Evolutionary conservation across 2,113 vertebrate genomes (phyloP).

Genomic region (Platysternon megacephalum): DNA sequence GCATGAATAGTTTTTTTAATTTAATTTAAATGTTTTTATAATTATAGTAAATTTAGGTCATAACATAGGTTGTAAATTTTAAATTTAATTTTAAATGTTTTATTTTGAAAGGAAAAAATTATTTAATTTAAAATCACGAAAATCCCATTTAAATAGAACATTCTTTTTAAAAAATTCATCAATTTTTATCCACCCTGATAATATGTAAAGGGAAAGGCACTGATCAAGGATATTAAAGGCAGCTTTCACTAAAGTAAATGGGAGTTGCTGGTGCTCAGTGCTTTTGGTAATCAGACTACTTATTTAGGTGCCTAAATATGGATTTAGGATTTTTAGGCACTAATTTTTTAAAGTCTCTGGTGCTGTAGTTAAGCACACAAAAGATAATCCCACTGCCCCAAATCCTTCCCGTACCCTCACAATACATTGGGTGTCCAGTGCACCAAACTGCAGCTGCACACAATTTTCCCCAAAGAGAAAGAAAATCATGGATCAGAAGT

Average conservation of each 20-base stretch:
- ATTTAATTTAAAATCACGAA: not conserved
- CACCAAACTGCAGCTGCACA: rapidly evolving
- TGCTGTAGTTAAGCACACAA: not conserved
- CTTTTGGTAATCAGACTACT: not conserved
- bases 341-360: not conserved
- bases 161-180: not conserved
- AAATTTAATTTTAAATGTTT: not conserved
- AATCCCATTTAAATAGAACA: not conserved
- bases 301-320: not conserved
- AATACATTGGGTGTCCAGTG: rapidly evolving
- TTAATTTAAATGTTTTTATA: not conserved
- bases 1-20: not conserved
- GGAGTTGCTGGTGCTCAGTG: not conserved
- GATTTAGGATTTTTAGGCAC: not conserved
- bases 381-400: not conserved
- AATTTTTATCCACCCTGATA: not conserved
- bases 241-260: not conserved
- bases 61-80: not conserved
- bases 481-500: not conserved
- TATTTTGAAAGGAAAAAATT: not conserved
- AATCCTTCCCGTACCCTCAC: not conserved
- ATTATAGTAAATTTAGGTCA: not conserved
- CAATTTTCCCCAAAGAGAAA: not conserved
- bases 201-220: not conserved
- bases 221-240: not conserved